Evolutionary conservation across 2,113 vertebrate species (phyloP).

Genomic region (Helogale parvula): DNA sequence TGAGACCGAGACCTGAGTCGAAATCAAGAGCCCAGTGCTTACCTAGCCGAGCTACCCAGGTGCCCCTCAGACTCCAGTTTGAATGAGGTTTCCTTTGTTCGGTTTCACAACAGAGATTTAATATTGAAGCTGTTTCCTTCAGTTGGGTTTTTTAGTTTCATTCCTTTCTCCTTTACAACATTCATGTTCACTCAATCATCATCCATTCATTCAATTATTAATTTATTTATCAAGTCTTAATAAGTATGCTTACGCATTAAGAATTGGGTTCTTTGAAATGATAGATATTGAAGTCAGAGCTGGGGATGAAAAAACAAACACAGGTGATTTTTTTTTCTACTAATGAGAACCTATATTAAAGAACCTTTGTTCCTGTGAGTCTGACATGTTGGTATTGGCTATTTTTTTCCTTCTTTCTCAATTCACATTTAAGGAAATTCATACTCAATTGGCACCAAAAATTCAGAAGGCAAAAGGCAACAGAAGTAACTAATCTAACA

Average conservation of each 20-base stretch:
- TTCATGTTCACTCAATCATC: background rate
- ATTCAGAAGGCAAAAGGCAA: background rate
- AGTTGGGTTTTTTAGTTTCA: conserved; percentile 50
- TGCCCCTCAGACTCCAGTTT: background rate
- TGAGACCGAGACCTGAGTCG: no score
- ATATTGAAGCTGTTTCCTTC: conserved; percentile 36
- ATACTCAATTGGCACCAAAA: conserved; percentile 3
- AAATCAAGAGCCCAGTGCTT: no score
- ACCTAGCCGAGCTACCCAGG: no score
- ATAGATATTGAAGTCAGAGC: conserved; percentile 30
- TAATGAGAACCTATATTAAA: background rate
- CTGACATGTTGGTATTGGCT: background rate
- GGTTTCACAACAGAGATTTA: conserved; percentile 20
- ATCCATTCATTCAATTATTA: conserved; percentile 46
- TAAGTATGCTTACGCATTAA: conserved; percentile 9
- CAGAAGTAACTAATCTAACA: background rate
- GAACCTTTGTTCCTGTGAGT: background rate
- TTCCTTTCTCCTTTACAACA: conserved; percentile 55
- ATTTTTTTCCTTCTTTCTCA: background rate
- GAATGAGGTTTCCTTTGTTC: background rate
- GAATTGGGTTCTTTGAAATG: conserved; percentile 15
- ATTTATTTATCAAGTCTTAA: conserved; percentile 45
- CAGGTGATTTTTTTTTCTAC: background rate
- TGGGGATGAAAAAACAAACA: conserved; percentile 12
- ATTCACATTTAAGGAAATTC: background rate